A percentile compares a stretch with the other conserved stretches of the same genome.
Conservation (phyloP, 2,797 vertebrate genomes). For the Parambassis ranga region DNA sequence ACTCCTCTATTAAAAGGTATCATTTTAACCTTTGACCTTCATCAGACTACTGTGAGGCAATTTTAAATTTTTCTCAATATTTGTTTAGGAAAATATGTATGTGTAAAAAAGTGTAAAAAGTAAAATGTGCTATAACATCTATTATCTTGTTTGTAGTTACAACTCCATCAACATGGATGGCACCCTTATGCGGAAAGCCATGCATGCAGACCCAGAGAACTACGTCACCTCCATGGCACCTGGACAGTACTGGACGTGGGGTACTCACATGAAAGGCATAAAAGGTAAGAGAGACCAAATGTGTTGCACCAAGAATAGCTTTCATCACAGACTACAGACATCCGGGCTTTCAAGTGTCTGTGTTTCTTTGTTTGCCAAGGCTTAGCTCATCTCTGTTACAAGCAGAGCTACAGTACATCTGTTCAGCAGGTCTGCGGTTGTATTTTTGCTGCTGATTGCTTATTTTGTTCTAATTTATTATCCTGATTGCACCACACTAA, state of each 20-base stretch:
- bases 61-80: not conserved
- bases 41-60: not conserved
- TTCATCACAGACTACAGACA: not conserved
- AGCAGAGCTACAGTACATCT: too few relatives aligned
- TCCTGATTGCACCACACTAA: not conserved
- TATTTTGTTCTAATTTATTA: conserved; percentile 2
- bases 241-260: conserved; percentile 87
- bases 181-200: conserved; percentile 79
- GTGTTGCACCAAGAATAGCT: not conserved
- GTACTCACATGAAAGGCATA: conserved; percentile 78
- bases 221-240: conserved; percentile 85
- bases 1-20: conserved; percentile 89
- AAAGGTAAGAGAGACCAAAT: conserved; percentile 57
- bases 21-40: not conserved
- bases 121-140: not conserved
- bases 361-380: not conserved
- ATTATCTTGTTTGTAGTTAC: conserved; percentile 66
- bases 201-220: conserved; percentile 82
- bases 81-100: not conserved
- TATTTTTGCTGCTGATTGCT: not conserved
- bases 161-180: conserved; percentile 86
- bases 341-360: too few relatives aligned
- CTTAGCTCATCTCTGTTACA: not conserved
- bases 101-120: not conserved
- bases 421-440: too few relatives aligned